Evolutionary conservation across 2,888 invertebrate species (phyloP).

Genomic region (Epinotia brunnichana): DNA sequence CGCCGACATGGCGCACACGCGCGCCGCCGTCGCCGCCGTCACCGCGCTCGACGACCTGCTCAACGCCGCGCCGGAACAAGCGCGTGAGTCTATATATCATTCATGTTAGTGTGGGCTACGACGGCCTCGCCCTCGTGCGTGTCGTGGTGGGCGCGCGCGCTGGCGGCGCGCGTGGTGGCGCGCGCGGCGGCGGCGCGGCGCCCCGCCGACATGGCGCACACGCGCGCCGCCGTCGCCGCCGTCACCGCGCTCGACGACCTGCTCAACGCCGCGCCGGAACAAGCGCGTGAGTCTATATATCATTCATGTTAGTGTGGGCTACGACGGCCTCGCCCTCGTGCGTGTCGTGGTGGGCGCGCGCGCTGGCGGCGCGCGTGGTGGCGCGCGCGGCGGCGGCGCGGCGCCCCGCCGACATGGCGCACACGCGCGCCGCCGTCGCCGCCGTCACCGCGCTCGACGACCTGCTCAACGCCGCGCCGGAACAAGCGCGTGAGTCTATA

Average conservation of each 20-base stretch:
- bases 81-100: constrained; percentile 55
- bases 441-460: constrained; percentile 65
- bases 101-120: too few relatives aligned
- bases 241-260: constrained; percentile 69
- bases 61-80: constrained; percentile 63
- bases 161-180: constrained; percentile 67
- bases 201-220: constrained; percentile 60
- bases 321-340: constrained; percentile 51
- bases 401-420: constrained; percentile 57
- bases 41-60: constrained; percentile 71
- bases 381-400: constrained; percentile 68
- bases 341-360: constrained; percentile 77
- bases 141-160: constrained; percentile 76
- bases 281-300: constrained; percentile 57
- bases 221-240: constrained; percentile 57
- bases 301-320: background rate
- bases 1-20: constrained; percentile 59
- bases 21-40: constrained; percentile 57
- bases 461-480: constrained; percentile 68
- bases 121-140: constrained; percentile 54
- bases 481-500: constrained; percentile 58
- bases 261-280: constrained; percentile 65
- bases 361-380: constrained; percentile 66
- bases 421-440: constrained; percentile 61
- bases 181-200: constrained; percentile 66